Percentiles rank a stretch among this genome's conserved stretches.
These are phyloP conservation scores for Meteorus colon DNA, from an alignment of 2,888 invertebrate species.

Conservation along the genomic window DNA sequence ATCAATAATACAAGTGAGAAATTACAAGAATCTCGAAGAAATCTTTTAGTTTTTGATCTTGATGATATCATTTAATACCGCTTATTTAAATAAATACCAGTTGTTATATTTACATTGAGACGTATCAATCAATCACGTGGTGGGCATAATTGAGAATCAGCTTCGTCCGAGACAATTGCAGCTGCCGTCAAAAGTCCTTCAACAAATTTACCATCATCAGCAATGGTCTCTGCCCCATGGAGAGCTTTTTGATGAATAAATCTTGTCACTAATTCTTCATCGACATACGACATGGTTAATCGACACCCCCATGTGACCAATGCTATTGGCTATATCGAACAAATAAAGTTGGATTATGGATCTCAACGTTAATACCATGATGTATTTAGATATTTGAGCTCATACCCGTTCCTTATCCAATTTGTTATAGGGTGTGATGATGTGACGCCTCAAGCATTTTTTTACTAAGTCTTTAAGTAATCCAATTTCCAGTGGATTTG, in stretches of 20 bases:
- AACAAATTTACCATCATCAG: slow-evolving; percentile 75
- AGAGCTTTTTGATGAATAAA: slow-evolving; percentile 80
- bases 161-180: slow-evolving; percentile 70
- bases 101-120: background rate
- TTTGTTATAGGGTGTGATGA: slow-evolving; percentile 83
- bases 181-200: slow-evolving; percentile 73
- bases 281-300: slow-evolving; percentile 81
- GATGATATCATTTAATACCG: background rate
- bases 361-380: slow-evolving; percentile 7
- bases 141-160: slow-evolving; percentile 74
- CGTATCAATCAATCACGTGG: background rate
- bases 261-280: slow-evolving; percentile 75
- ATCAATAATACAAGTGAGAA: background rate
- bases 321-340: slow-evolving; percentile 80
- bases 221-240: slow-evolving; percentile 76
- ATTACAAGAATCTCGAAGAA: background rate
- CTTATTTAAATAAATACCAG: background rate
- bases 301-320: slow-evolving; percentile 85
- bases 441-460: slow-evolving; percentile 82
- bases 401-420: slow-evolving; percentile 76
- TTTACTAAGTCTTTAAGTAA: slow-evolving; percentile 78
- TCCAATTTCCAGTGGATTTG: slow-evolving; percentile 79
- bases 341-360: slow-evolving; percentile 36
- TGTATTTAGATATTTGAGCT: background rate
- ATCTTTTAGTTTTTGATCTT: background rate